Conservation (phyloP, 2,888 invertebrate genomes). For the Harpalus rufipes region DNA sequence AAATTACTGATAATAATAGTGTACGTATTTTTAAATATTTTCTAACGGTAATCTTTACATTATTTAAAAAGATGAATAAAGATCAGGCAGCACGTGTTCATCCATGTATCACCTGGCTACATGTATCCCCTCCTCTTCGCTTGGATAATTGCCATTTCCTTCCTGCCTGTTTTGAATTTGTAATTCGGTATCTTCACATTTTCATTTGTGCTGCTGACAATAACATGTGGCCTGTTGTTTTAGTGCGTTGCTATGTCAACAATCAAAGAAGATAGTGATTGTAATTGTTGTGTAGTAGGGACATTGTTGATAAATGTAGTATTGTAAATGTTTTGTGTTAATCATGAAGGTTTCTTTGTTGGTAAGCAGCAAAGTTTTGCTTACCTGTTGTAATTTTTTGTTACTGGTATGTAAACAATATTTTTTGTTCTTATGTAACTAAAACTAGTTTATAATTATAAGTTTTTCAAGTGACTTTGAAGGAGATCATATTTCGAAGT, state of each 20-base stretch:
- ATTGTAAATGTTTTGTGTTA: slow-evolving; percentile 11
- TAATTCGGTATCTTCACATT: slow-evolving; percentile 59
- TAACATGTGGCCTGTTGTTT: slow-evolving; percentile 38
- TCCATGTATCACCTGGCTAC: slow-evolving; percentile 56
- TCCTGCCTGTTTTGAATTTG: slow-evolving; percentile 73
- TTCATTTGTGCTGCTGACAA: slow-evolving; percentile 51
- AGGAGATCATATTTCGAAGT: neutral
- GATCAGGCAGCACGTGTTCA: slow-evolving; percentile 47
- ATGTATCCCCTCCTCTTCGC: slow-evolving; percentile 70
- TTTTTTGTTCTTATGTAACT: slow-evolving; percentile 23
- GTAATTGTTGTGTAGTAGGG: slow-evolving; percentile 20
- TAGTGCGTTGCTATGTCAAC: slow-evolving; percentile 42
- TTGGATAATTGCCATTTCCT: slow-evolving; percentile 77
- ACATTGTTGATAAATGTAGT: slow-evolving; percentile 41
- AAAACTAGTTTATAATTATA: slow-evolving; percentile 11
- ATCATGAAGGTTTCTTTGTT: slow-evolving; percentile 63
- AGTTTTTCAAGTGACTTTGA: neutral
- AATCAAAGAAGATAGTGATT: slow-evolving; percentile 24
- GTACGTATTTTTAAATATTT: neutral
- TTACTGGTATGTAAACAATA: slow-evolving; percentile 61
- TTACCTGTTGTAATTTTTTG: slow-evolving; percentile 65
- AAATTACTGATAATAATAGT: slow-evolving; percentile 22
- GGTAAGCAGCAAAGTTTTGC: slow-evolving; percentile 62
- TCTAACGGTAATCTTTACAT: slow-evolving; percentile 31
- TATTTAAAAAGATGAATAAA: slow-evolving; percentile 37